A percentile compares a stretch with the other conserved stretches of the same genome.
These are phyloP conservation scores for Brachirus orientalis DNA, from an alignment of 2,113 vertebrate species.

Conservation along the genomic window DNA sequence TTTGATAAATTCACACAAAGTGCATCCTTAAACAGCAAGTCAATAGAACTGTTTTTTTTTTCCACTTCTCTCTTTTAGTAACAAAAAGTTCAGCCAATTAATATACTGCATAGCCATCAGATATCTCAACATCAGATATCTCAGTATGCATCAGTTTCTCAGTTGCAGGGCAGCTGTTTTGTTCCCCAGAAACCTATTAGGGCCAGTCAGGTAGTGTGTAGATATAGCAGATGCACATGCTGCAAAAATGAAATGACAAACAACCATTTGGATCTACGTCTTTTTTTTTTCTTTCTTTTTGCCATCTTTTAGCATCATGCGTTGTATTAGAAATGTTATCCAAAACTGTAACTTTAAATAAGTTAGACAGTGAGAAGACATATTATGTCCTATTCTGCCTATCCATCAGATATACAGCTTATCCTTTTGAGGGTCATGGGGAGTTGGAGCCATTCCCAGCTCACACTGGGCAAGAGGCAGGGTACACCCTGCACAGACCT, in stretches of 20 bases:
- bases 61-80: constrained; percentile 18
- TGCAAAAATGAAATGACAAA: constrained; percentile 45
- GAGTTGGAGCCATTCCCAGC: no score
- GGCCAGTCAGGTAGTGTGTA: constrained; percentile 35
- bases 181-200: constrained; percentile 77
- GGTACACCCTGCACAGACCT: not conserved
- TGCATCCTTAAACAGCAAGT: not conserved
- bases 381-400: no score
- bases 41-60: constrained; percentile 11
- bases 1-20: no score
- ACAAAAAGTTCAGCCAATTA: constrained; percentile 44
- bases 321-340: constrained; percentile 5
- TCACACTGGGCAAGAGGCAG: no score
- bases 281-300: constrained; percentile 16
- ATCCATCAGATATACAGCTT: no score
- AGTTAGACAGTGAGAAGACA: no score
- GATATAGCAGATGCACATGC: constrained; percentile 49
- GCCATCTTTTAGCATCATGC: constrained; percentile 12
- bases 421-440: no score
- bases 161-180: constrained; percentile 65
- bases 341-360: no score
- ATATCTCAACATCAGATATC: constrained; percentile 53
- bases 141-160: constrained; percentile 66
- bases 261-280: constrained; percentile 26
- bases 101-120: constrained; percentile 48